Percentiles rank a stretch among this genome's conserved stretches.
These are phyloP conservation scores for Miltochrista miniata DNA, from an alignment of 2,888 invertebrate genomes.

Conservation along the genomic window DNA sequence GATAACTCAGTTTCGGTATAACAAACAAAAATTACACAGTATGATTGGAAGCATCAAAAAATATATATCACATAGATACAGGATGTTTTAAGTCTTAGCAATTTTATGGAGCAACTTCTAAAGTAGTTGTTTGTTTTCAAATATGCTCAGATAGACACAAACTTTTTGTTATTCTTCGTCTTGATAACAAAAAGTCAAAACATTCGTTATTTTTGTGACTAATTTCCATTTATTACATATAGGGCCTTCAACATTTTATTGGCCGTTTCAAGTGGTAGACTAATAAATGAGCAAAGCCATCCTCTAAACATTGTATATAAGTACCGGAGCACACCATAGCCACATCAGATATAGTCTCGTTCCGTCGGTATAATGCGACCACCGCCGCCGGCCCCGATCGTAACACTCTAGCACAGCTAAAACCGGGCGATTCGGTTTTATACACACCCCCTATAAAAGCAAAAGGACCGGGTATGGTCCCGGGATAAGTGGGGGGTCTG, in stretches of 20 bases:
- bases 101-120: too few species aligned
- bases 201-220: too few species aligned
- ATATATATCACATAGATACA: too few species aligned
- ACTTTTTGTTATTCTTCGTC: too few species aligned
- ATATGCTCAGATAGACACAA: too few species aligned
- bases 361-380: conserved; percentile 69
- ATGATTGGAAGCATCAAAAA: too few species aligned
- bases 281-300: conserved; percentile 64
- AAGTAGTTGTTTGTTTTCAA: too few species aligned
- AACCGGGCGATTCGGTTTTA: conserved; percentile 83
- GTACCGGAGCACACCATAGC: conserved; percentile 71
- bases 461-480: conserved; percentile 81
- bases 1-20: too few species aligned
- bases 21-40: too few species aligned
- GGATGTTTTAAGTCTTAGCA: too few species aligned
- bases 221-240: conserved; percentile 47
- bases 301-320: conserved; percentile 70
- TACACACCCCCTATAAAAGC: conserved; percentile 84
- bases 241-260: conserved; percentile 59
- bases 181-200: too few species aligned
- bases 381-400: conserved; percentile 76
- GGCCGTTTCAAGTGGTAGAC: conserved; percentile 52
- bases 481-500: conserved; percentile 81
- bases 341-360: conserved; percentile 73
- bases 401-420: conserved; percentile 82